Base-by-base conservation (phyloP, 2,888 invertebrate genomes). In the Heteromyza rotundicornis region DNA sequence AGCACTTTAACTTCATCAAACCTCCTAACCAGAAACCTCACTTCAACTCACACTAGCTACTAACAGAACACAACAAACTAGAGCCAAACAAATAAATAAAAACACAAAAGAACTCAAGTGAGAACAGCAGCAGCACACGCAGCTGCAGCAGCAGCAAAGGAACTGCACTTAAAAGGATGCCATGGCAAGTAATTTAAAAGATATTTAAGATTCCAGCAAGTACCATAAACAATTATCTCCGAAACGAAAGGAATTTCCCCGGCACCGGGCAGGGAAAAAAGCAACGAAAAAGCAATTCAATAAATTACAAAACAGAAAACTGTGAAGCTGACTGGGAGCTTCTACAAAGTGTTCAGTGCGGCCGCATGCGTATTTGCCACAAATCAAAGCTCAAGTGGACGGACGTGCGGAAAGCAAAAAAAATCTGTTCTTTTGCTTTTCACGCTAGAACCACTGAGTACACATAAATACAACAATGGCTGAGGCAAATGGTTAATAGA, bases 201-300 rank as follows among this genome's bases (percentile, higher is more conserved):
- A 23, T 47, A 57, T 57, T 57, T 57, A 24, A 44, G 19, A 57
- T 57, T 35, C 27, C 57, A 19, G 32, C n/a, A 1, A 57, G 49
- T 32, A 49, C 27, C 19, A 56, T 56, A 56, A 56, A 44, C 24
- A 56, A 47, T 56, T 47, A 44, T 24, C 47, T 22, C 32, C 7
- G n/a, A 22, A 24, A 52, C 52, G 14, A 3, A n/a, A 24, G n/a
- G 52, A 52, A 52, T 27, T 52, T 52, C 52, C 40, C 14, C n/a
- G n/a, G 40, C 40, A 3, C 16, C n/a, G n/a, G 10, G 40, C 10
- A 40, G 16, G 2, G n/a, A 7, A 40, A 40, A 40, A 10, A 7
- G 40, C 8, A 40, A n/a, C 40, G 40, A 40, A 40, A 40, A 14
- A 40, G 27, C 40, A 40, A n/a, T 40, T 40, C 40, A 40, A 40